Base-by-base conservation (phyloP, 1,140 invertebrate species). In the Musca vetustissima region DNA sequence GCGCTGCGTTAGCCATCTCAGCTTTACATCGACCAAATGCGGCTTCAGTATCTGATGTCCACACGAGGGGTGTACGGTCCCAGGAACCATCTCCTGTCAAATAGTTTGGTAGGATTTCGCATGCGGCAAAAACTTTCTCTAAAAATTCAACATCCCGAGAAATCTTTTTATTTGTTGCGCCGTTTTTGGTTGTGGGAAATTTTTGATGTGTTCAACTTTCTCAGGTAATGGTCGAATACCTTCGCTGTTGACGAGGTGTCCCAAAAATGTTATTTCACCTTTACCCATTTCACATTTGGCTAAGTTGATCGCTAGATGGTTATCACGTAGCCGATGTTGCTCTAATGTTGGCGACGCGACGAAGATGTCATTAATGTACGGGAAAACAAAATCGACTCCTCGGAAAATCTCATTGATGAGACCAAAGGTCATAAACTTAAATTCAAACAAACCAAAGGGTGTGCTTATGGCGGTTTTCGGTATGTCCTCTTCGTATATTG, bases 301-400 rank as follows among this genome's bases (percentile, higher is more conserved):
- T 8, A 68, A 32, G 57, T 83, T 83, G 57, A 81, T 72, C 21
- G 48, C 64, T 0, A 55, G 13, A 2, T 74, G 78, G 68, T 75
- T 77, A 3, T 75, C 52, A 9, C 70, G 48, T 0, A 83, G 68
- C 0, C 73, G 11, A 69, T 84, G 82, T 66, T 82, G 72, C 49
- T 77, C 70, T 17, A 69, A 61, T 19, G 67, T 64, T 55, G 59
- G 67, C 0, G 76, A 83, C 53, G 66, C 84, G 6, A 88, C 73
- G 2, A 87, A 74, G 25, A 89, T 82, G 73, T 88, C 88, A 69
- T 88, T 87, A 28, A 71, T 64, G 50, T 70, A 76, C 6, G 57
- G 57, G 66, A 78, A 83, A 15, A 76, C 72, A 14, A 83, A 72
- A 15, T 75, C 81, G 75, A 69, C 69, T 13, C 73, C 83, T 55